Percentiles rank a stretch among this genome's conserved stretches.
These are phyloP conservation scores for Tanytarsus gracilentus DNA, from an alignment of 2,888 invertebrate species.

Conservation along the genomic window DNA sequence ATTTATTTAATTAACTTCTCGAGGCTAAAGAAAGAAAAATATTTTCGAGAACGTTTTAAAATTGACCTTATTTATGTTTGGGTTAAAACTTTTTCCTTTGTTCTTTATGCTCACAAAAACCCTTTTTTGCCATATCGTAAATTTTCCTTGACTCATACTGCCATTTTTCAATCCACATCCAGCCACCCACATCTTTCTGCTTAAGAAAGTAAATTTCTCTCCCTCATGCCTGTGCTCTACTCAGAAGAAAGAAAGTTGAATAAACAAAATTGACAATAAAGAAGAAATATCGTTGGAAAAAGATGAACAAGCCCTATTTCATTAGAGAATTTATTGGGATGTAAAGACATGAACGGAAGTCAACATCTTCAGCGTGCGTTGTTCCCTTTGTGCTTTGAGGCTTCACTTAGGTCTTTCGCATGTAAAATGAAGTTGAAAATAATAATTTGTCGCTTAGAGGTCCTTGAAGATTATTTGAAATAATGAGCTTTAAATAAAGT, in stretches of 20 bases:
- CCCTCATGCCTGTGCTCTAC: too few relatives aligned
- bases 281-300: constrained; percentile 16
- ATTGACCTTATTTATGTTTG: neutral
- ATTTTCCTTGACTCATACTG: neutral
- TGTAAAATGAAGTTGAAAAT: too few relatives aligned
- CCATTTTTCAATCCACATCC: constrained; percentile 6
- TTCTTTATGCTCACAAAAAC: too few relatives aligned
- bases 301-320: constrained; percentile 12
- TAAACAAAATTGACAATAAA: constrained; percentile 24
- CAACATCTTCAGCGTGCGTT: neutral
- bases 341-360: neutral
- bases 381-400: neutral
- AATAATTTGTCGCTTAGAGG: too few relatives aligned
- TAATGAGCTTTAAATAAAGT: too few relatives aligned
- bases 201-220: neutral
- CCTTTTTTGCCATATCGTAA: neutral
- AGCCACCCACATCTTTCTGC: too few relatives aligned
- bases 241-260: neutral
- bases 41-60: neutral
- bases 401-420: neutral
- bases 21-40: neutral
- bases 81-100: too few relatives aligned
- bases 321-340: constrained; percentile 21
- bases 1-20: constrained; percentile 20
- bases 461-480: too few relatives aligned